Base-by-base conservation (phyloP, 2,113 vertebrate species). In the Budorcas taxicolor region DNA sequence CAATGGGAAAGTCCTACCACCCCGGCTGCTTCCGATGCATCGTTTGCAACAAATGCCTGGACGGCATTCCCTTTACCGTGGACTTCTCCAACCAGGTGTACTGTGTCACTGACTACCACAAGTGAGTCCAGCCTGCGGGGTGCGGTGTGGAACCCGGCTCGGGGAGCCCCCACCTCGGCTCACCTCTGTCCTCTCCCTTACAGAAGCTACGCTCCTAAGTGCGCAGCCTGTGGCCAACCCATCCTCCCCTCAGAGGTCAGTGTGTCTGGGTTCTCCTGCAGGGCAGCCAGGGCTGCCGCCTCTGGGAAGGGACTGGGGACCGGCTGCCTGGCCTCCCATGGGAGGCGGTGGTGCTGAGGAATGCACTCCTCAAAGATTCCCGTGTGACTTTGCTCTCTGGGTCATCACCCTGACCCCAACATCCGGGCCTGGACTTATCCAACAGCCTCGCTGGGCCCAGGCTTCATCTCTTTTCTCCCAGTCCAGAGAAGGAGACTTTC, bases 21-120 rank as follows among this genome's bases (percentile, higher is more conserved):
- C 99, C 99, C 0, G 99, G 99, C 97, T 99, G 99, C 97, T 99
- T 99, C 98, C 99, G 99, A n/a, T 99, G 99, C 23, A 98, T 99
- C 40, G 98, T 99, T n/a, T 99, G 99, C 97, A 99, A 99, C 92
- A 99, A 99, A 98, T 99, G 99, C 55, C 98, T 99, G 97, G 99
- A 99, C 5, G 99, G 99, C 14, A 99, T 99, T 15, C 99, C 99
- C 21, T 99, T 99, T 98, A 99, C 99, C 1, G 99, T 99, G 97
- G 99, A 99, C 99, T 99, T 99, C 89, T 99, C 99, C 98, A 99
- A 99, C 98, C 99, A 99, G 95, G 99, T 99, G 98, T 99, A 99
- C 98, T 99, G 99, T n/a, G 99, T 99, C 21, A 98, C 99, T 0
- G 99, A 99, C 98, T 99, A 99, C 98, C 99, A 99, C 98, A 99